These are phyloP conservation scores for Drosophila bipectinata DNA, from an alignment of 1,140 invertebrate genomes.

Conservation along the genomic window DNA sequence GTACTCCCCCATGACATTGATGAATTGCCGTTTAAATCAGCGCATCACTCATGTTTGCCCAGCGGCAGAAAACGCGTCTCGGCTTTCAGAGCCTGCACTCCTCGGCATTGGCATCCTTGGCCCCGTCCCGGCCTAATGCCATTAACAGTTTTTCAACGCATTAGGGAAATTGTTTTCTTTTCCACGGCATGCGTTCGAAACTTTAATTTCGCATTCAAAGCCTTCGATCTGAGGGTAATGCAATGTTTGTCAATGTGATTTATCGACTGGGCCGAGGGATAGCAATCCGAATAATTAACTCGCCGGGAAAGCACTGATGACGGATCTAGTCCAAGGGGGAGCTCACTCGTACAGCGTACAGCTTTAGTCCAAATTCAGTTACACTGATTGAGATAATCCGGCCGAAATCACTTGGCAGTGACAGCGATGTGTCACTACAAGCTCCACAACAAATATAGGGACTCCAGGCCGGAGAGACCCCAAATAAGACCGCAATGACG, in stretches of 20 bases:
- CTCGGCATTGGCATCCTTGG: slow-evolving; percentile 37
- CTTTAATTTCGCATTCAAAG: slow-evolving; percentile 66
- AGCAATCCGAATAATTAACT: slow-evolving; percentile 61
- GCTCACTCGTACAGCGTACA: too few relatives aligned
- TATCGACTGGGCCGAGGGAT: slow-evolving; percentile 33
- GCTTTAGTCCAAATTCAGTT: too few relatives aligned
- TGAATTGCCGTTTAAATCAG: slow-evolving; percentile 83
- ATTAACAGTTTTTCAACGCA: slow-evolving; percentile 73
- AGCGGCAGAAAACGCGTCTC: slow-evolving; percentile 51
- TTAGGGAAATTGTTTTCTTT: slow-evolving; percentile 77
- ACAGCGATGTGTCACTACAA: not conserved
- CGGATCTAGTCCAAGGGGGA: not conserved
- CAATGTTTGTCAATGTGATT: slow-evolving; percentile 72
- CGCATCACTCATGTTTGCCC: slow-evolving; percentile 81
- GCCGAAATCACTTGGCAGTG: not conserved
- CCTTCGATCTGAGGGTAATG: slow-evolving; percentile 57
- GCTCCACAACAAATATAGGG: not conserved
- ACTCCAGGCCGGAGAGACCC: slow-evolving; percentile 24
- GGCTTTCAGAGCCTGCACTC: slow-evolving; percentile 52
- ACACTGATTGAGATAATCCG: not conserved
- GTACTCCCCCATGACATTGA: slow-evolving; percentile 65
- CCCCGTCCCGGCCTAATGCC: slow-evolving; percentile 61
- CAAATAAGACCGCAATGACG: slow-evolving; percentile 64
- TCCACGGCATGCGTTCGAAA: slow-evolving; percentile 37
- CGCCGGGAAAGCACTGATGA: not conserved